Percentiles rank a stretch among this genome's conserved stretches.
phyloP scores from a whole-genome alignment of 1,140 invertebrate genomes.

The Eupeodes corollae region DNA sequence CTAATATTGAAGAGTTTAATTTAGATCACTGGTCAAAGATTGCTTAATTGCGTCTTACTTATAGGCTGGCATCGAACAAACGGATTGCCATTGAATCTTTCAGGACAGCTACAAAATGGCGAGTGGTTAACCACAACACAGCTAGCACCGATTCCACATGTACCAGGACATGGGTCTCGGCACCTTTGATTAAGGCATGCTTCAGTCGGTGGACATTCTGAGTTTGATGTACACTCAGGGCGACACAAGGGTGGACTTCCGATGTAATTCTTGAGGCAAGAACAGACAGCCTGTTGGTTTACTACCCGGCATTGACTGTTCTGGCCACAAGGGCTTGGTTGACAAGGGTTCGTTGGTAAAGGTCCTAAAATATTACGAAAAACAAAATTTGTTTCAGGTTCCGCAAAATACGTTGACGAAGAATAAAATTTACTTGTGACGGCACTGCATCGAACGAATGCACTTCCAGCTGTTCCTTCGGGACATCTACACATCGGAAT shows the following conservation, averaged over 20 bases:
- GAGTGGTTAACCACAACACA: slow-evolving; percentile 74
- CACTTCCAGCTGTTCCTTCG: slow-evolving; percentile 63
- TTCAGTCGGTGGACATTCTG: slow-evolving; percentile 52
- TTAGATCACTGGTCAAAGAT: not conserved
- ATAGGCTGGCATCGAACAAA: slow-evolving; percentile 52
- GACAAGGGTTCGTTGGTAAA: slow-evolving; percentile 48
- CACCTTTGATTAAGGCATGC: slow-evolving; percentile 61
- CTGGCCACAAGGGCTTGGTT: slow-evolving; percentile 65
- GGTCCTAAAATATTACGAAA: slow-evolving; percentile 42
- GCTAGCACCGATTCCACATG: slow-evolving; percentile 59
- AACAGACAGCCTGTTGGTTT: slow-evolving; percentile 53
- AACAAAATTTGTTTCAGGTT: slow-evolving; percentile 38
- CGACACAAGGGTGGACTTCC: slow-evolving; percentile 58
- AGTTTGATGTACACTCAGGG: slow-evolving; percentile 60
- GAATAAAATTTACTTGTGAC: slow-evolving; percentile 38
- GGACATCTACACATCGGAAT: slow-evolving; percentile 63
- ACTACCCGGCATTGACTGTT: slow-evolving; percentile 62
- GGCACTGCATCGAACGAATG: slow-evolving; percentile 38
- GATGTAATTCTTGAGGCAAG: slow-evolving; percentile 52
- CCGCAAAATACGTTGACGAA: slow-evolving; percentile 25
- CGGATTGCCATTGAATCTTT: slow-evolving; percentile 65
- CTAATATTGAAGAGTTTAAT: not conserved
- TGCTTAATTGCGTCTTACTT: slow-evolving; percentile 18
- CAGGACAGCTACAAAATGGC: slow-evolving; percentile 66
- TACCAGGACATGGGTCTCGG: slow-evolving; percentile 63